Conservation (phyloP, 1,140 invertebrate species). For the Eumeta japonica region DNA sequence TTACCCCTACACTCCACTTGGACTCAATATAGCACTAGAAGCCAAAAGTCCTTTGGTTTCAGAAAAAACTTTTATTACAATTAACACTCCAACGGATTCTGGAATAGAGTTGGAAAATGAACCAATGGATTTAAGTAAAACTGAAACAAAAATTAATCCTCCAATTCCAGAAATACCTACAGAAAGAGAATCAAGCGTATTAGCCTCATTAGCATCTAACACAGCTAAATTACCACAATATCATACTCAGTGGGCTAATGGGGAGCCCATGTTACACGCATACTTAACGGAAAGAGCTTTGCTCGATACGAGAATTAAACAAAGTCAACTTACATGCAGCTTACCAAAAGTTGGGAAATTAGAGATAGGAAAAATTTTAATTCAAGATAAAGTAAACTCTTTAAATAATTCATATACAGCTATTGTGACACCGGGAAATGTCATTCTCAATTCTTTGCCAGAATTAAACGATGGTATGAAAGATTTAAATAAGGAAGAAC, state of each 20-base stretch:
- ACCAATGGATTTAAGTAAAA: slow-evolving; percentile 62
- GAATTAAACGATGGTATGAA: too few species aligned
- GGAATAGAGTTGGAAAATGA: slow-evolving; percentile 26
- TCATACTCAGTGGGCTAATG: slow-evolving; percentile 57
- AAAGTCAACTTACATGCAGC: slow-evolving; percentile 54
- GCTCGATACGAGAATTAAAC: slow-evolving; percentile 73
- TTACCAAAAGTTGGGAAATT: slow-evolving; percentile 37
- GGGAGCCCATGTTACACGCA: slow-evolving; percentile 68
- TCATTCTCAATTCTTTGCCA: neutral
- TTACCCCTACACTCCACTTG: slow-evolving; percentile 61
- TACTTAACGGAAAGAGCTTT: slow-evolving; percentile 76
- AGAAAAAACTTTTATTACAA: slow-evolving; percentile 25
- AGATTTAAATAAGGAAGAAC: neutral
- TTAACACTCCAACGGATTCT: slow-evolving; percentile 20
- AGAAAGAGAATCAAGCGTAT: slow-evolving; percentile 62
- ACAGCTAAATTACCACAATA: slow-evolving; percentile 62
- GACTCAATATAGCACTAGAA: slow-evolving; percentile 29
- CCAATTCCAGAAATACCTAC: slow-evolving; percentile 59
- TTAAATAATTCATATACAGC: neutral
- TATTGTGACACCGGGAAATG: neutral
- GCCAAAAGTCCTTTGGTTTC: slow-evolving; percentile 25
- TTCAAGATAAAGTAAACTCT: slow-evolving; percentile 16
- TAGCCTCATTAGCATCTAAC: slow-evolving; percentile 65
- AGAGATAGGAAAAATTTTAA: slow-evolving; percentile 28
- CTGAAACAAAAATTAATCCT: slow-evolving; percentile 28